Percentiles rank a stretch among this genome's conserved stretches.
Evolutionary conservation across 2,113 vertebrate genomes (phyloP).

Genomic region (Hyperopisus bebe): DNA sequence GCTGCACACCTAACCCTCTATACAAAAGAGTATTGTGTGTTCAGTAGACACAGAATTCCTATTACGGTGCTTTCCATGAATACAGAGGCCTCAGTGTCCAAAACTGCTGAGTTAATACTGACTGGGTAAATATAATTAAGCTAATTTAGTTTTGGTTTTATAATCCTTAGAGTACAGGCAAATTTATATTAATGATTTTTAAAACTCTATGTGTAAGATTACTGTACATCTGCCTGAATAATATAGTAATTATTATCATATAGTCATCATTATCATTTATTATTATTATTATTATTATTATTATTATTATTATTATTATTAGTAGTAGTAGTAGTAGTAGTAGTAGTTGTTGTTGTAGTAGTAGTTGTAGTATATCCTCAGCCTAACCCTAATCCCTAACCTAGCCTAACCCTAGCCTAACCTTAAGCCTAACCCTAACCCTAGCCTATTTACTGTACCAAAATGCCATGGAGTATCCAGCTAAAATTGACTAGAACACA

Average conservation of each 20-base stretch:
- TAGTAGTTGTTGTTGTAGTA: background rate
- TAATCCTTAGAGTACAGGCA: background rate
- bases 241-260: background rate
- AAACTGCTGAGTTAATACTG: background rate
- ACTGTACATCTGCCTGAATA: background rate
- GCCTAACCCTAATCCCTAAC: background rate
- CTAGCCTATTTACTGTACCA: background rate
- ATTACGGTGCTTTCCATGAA: background rate
- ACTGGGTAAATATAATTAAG: background rate
- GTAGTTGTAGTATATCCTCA: background rate
- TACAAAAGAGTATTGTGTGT: constrained; percentile 18
- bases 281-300: background rate
- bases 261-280: background rate
- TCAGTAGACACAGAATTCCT: background rate
- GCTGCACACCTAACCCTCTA: background rate
- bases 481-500: background rate
- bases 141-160: background rate
- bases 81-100: background rate
- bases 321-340: no score
- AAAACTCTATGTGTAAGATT: background rate
- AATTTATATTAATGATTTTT: background rate
- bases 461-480: background rate
- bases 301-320: background rate
- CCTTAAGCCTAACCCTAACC: background rate
- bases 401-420: background rate